Conservation (phyloP, 2,113 vertebrate genomes). For the Tricholaema leucomelas region DNA sequence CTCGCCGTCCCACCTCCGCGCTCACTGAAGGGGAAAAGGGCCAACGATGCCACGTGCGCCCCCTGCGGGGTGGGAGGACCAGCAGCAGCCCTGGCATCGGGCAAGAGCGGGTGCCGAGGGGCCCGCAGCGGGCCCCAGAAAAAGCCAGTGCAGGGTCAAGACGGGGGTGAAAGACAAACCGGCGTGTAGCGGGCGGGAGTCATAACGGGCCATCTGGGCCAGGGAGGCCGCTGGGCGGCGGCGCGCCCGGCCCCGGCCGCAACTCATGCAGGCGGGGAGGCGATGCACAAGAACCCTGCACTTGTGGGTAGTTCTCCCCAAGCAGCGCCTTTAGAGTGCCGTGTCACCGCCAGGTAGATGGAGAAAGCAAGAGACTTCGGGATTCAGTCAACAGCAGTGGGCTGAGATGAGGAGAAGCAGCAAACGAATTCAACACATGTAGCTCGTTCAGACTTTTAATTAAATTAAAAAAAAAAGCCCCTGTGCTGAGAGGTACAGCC, state of each 20-base stretch:
- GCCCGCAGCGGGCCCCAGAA: too few species aligned
- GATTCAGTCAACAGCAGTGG: fast-evolving
- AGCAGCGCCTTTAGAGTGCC: not conserved
- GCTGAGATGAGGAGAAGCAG: fast-evolving
- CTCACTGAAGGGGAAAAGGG: too few species aligned
- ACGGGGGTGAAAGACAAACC: too few species aligned
- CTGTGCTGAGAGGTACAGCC: not conserved
- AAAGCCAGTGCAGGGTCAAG: too few species aligned
- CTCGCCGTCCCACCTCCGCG: not conserved
- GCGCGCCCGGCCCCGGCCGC: not conserved
- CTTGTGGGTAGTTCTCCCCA: not conserved
- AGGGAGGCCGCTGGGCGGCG: too few species aligned
- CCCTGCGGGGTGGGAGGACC: not conserved
- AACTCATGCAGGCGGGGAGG: too few species aligned
- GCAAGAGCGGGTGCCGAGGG: fast-evolving
- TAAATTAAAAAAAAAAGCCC: not conserved
- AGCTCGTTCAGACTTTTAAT: not conserved
- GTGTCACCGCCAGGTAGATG: fast-evolving
- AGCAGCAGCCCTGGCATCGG: not conserved
- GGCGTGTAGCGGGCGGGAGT: not conserved
- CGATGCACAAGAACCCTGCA: fast-evolving
- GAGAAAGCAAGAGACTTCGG: not conserved
- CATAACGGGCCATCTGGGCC: fast-evolving
- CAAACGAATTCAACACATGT: fast-evolving
- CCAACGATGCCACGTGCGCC: not conserved